A percentile compares a stretch with the other conserved stretches of the same genome.
Conservation (phyloP, 1,140 invertebrate species). For the Eumaeus atala region DNA sequence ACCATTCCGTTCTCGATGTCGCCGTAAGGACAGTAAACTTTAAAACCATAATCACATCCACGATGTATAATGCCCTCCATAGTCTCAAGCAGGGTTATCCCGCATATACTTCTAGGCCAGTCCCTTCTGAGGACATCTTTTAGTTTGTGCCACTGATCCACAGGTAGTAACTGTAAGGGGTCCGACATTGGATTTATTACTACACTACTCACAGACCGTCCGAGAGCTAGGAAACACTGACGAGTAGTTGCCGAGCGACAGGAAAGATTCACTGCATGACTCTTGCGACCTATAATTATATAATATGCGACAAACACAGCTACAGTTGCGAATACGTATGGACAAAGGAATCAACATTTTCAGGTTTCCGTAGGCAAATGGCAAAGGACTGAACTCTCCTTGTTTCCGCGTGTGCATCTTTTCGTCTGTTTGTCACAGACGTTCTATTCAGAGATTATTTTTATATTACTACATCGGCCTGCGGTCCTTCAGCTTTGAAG, state of each 20-base stretch:
- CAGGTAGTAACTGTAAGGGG: constrained; percentile 25
- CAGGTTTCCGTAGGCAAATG: no score
- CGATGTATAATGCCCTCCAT: constrained; percentile 19
- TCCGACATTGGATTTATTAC: constrained; percentile 15
- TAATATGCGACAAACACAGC: no score
- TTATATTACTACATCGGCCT: no score
- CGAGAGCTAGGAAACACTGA: neutral
- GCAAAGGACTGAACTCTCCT: no score
- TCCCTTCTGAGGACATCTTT: constrained; percentile 25
- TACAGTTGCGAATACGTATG: no score
- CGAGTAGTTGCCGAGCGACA: neutral
- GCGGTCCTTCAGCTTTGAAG: no score
- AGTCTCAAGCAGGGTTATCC: constrained; percentile 20
- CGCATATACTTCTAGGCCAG: constrained; percentile 25
- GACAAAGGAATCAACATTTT: no score
- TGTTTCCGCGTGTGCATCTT: no score
- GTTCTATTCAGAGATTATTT: no score
- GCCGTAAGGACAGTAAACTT: constrained; percentile 34
- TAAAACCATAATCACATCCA: constrained; percentile 28
- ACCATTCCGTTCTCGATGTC: constrained; percentile 31
- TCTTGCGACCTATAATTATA: no score
- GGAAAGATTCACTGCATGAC: no score
- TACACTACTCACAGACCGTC: neutral
- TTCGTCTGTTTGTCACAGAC: no score
- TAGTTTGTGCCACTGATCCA: constrained; percentile 25